Percentiles rank a stretch among this genome's conserved stretches.
Conservation (phyloP, 1,140 invertebrate genomes). For the Drepana arcuata region DNA sequence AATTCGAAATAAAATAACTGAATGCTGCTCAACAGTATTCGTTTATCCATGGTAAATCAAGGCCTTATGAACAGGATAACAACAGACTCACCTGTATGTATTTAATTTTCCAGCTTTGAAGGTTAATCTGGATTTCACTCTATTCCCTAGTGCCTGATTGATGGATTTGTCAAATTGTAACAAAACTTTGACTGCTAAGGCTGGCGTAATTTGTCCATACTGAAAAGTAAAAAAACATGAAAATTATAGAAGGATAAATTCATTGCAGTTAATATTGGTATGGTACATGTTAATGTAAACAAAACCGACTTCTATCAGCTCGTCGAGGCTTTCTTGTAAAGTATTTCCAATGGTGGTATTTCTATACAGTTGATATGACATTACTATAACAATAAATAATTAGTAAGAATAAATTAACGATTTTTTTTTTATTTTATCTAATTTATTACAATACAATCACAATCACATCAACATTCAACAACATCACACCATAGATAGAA, state of each 20-base stretch:
- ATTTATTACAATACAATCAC: too few relatives aligned
- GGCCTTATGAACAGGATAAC: too few relatives aligned
- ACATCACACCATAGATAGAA: too few relatives aligned
- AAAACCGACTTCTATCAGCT: conserved; percentile 53
- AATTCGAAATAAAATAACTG: too few relatives aligned
- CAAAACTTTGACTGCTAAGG: conserved; percentile 92
- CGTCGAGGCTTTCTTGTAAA: conserved; percentile 87
- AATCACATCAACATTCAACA: too few relatives aligned
- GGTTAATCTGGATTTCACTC: conserved; percentile 92
- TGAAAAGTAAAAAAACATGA: conserved; percentile 71
- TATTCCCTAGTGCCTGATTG: conserved; percentile 92
- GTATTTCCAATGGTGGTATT: conserved; percentile 98
- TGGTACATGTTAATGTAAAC: conserved; percentile 6
- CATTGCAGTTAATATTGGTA: not conserved
- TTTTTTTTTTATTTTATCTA: too few relatives aligned
- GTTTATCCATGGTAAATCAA: too few relatives aligned
- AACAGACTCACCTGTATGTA: conserved; percentile 91
- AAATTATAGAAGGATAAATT: conserved; percentile 3
- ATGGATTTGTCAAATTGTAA: conserved; percentile 98
- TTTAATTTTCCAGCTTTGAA: conserved; percentile 98
- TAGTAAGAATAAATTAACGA: conserved; percentile 2
- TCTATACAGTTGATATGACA: conserved; percentile 97
- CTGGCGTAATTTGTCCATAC: conserved; percentile 96
- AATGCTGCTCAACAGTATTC: too few relatives aligned
- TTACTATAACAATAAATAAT: conserved; percentile 41